These are phyloP conservation scores for Orcinus orca DNA, from an alignment of 2,113 vertebrate genomes.

Conservation along the genomic window DNA sequence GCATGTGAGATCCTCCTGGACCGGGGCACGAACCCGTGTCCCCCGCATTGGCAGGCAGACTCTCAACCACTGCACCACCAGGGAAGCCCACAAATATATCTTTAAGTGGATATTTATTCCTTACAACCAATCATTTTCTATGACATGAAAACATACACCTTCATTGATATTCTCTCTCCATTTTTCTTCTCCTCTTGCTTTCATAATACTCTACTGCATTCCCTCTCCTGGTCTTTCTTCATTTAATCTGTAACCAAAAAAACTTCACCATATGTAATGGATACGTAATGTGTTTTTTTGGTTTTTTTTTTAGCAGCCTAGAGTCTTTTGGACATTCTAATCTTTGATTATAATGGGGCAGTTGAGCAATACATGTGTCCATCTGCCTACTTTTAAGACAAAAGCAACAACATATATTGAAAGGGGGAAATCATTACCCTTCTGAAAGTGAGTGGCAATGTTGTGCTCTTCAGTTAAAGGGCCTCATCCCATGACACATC, in stretches of 20 bases:
- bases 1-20: too few species aligned
- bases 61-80: too few species aligned
- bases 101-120: slow-evolving; percentile 16
- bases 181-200: slow-evolving; percentile 9
- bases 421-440: background rate
- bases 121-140: slow-evolving; percentile 17
- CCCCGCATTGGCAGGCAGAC: too few species aligned
- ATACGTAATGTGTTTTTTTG: background rate
- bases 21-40: too few species aligned
- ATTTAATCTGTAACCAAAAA: slow-evolving; percentile 33
- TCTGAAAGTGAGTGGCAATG: background rate
- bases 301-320: background rate
- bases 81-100: background rate
- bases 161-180: background rate
- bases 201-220: background rate
- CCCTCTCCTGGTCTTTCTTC: background rate
- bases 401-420: background rate
- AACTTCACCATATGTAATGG: background rate
- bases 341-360: background rate
- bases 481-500: background rate
- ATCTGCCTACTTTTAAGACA: background rate
- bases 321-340: background rate
- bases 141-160: background rate
- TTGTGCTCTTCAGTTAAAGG: background rate
- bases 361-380: background rate